A percentile compares a stretch with the other conserved stretches of the same genome.
phyloP scores from a whole-genome alignment of 2,888 invertebrate species.

The Cylloceria caligata region DNA sequence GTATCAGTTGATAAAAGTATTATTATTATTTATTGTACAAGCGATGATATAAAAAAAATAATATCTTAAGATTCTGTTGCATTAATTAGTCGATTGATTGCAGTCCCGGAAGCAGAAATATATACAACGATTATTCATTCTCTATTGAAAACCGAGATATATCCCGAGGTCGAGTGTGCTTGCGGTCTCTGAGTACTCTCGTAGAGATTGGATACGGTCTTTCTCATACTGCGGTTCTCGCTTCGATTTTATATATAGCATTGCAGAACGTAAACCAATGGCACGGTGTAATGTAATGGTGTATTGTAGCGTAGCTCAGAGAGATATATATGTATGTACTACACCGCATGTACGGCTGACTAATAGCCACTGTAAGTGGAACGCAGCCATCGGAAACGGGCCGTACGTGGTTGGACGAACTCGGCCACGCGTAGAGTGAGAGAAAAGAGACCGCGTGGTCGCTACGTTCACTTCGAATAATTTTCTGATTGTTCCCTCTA shows the following conservation, averaged over 20 bases:
- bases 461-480: constrained; percentile 26
- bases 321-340: constrained; percentile 38
- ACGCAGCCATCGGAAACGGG: constrained; percentile 65
- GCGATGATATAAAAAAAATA: not conserved
- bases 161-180: not conserved
- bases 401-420: constrained; percentile 66
- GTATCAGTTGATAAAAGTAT: not conserved
- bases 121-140: not conserved
- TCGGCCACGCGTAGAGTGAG: constrained; percentile 54
- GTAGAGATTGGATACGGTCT: constrained; percentile 33
- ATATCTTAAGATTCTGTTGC: not conserved
- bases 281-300: no score
- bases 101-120: constrained; percentile 1
- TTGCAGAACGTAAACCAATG: not conserved
- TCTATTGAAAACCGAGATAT: constrained; percentile 7
- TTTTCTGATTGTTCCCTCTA: constrained; percentile 9
- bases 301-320: constrained; percentile 3
- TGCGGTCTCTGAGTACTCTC: constrained; percentile 15
- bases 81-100: constrained; percentile 4
- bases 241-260: constrained; percentile 17
- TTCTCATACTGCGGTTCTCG: constrained; percentile 33
- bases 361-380: constrained; percentile 64
- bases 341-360: constrained; percentile 49
- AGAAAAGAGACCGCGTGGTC: constrained; percentile 22
- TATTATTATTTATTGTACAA: not conserved